Evolutionary conservation across 2,888 invertebrate genomes (phyloP).

Genomic region (Cistogaster globosa): DNA sequence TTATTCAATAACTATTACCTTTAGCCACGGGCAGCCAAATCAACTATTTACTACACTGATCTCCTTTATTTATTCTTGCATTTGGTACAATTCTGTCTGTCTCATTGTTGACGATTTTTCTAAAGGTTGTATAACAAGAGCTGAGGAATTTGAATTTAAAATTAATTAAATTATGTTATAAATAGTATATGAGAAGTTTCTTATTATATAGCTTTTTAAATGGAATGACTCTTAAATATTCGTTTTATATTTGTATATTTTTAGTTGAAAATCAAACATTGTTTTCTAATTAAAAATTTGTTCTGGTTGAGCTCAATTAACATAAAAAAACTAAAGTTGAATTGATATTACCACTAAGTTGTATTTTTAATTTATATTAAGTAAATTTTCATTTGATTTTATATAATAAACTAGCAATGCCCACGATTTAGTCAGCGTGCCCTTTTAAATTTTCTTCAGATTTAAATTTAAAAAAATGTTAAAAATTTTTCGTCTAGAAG

Average conservation of each 20-base stretch:
- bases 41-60: background rate
- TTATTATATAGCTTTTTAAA: background rate
- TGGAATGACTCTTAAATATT: no score
- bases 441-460: no score
- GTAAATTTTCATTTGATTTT: no score
- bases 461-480: no score
- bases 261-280: slow-evolving; percentile 56
- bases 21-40: background rate
- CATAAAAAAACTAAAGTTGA: background rate
- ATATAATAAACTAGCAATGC: no score
- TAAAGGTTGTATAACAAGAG: background rate
- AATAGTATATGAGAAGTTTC: slow-evolving; percentile 26
- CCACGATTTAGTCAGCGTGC: no score
- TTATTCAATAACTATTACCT: slow-evolving; percentile 28
- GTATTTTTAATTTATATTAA: no score
- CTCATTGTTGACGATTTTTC: slow-evolving; percentile 59
- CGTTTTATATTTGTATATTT: background rate
- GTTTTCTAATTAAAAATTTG: slow-evolving; percentile 60
- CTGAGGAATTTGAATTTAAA: slow-evolving; percentile 52
- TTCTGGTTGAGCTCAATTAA: slow-evolving; percentile 34
- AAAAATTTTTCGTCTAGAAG: no score
- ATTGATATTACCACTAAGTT: no score
- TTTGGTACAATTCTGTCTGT: background rate
- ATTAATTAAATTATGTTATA: slow-evolving; percentile 68
- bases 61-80: background rate